Base-by-base conservation (phyloP, 1,140 invertebrate genomes). In the Conus ventricosus region DNA sequence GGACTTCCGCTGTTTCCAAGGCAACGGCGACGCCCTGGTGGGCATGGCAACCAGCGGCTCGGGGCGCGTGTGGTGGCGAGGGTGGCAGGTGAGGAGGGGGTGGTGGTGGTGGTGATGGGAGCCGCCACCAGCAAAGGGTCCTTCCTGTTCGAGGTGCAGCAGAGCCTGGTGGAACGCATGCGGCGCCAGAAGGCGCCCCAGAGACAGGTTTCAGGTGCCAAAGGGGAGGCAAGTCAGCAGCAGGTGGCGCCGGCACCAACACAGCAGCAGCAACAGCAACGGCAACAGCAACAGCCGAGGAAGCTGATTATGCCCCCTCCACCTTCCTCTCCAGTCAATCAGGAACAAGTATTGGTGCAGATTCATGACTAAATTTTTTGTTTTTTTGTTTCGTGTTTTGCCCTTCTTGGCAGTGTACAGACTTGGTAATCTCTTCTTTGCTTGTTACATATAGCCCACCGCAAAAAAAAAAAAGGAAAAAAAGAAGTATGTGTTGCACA, bases 101-200 rank as follows among this genome's bases (percentile, higher is more conserved):
- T 85, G 25, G 78, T 87, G n/a, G 15, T 71, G 67, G 67, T 89
- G 15, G 89, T 87, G 25, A 76, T 89, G 55, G 89, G 89, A 0
- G 13, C 20, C 8, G 71, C 89, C 2, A 71, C 39, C 5, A 82
- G 67, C 6, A 86, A 89, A 71, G 89, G 89, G 5, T 89, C 89
- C 8, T 89, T 87, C 63, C 75, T 89, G 0, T 89, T 88, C 57
- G 89, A 89, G 60, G n/a, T 89, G 89, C 83, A 89, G 81, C 60
- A 85, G 75, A 88, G 84, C 27, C 55, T 89, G 54, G 23, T 51
- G 81, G 67, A 75, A 5, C 81, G 80, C 51, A 20, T 54, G 6
- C 85, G 63, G 39, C 39, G 71, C 39, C 53, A 85, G 57, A 25
- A 51, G 76, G 67, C 53, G 15, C 53, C 85, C 25, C 80, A 81